Evolutionary conservation across 2,113 vertebrate species (phyloP), one percentile per base, ranked within the genome.

Genomic region (Alligator mississippiensis): DNA sequence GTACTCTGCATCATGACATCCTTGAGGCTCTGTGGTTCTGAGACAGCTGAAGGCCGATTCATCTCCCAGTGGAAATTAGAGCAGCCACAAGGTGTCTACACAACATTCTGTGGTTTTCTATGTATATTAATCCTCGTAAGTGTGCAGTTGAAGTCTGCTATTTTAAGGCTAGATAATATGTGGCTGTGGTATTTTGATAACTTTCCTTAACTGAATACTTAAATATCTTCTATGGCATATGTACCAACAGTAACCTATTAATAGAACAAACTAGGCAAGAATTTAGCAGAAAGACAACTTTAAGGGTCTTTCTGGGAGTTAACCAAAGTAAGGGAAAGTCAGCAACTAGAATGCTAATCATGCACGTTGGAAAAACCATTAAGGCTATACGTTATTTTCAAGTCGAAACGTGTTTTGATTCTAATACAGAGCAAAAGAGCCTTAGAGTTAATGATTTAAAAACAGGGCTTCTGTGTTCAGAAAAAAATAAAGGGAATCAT

Each of bases 401-500:
- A 4, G 19, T 30, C n/a, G 18, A 22, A 91, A 22, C 4, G 72
- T 30, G 62, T 38, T 89, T 81, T 58, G 88, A 75, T 15, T 13
- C 28, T 62, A 78, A 83, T 57, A 66, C 54, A 30, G 27, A 74
- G 77, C 16, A 28, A 84, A 83, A 87, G 47, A 83, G 17, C 34
- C 57, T n/a, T 15, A 6, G 16, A 81, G 58, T 80, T 91, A 90
- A 87, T 86, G 78, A 90, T 74, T 63, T 34, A 58, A 90, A 94
- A 92, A 68, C 15, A 90, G 1, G 2, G 25, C 64, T 76, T 60
- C 38, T 78, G 21, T 57, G 54, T 84, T 82, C 24, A 87, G 70
- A 30, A 93, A 94, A 60, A 84, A 91, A 62, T 4, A 83, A 92
- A 94, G 94, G 27, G 25, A 55, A 84, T 87, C 0, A 55, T 59